phyloP scores from a whole-genome alignment of 2,888 invertebrate genomes.

The Subacronicta megacephala region DNA sequence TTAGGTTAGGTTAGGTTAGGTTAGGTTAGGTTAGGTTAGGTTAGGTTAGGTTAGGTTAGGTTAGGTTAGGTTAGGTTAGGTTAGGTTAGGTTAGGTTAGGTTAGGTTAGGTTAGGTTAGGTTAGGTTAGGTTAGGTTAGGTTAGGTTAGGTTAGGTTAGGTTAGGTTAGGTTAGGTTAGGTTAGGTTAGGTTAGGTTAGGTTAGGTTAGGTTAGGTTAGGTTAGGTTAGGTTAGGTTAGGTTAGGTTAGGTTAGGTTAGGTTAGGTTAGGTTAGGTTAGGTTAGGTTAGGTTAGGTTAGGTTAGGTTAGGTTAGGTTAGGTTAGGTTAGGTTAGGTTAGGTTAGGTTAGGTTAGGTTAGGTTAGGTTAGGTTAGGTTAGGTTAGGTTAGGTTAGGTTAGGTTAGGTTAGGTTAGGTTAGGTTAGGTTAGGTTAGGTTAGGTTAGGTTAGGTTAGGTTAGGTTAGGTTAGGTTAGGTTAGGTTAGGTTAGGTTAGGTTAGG shows the following conservation, averaged over 20 bases:
- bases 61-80: constrained; percentile 1
- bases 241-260: constrained; percentile 1
- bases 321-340: constrained; percentile 1
- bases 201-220: constrained; percentile 1
- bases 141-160: constrained; percentile 1
- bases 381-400: constrained; percentile 1
- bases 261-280: constrained; percentile 7
- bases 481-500: constrained; percentile 1
- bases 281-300: constrained; percentile 1
- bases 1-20: constrained; percentile 1
- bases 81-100: background rate
- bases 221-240: constrained; percentile 1
- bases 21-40: constrained; percentile 1
- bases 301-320: constrained; percentile 1
- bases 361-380: constrained; percentile 1
- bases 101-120: no score
- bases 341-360: constrained; percentile 1
- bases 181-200: constrained; percentile 1
- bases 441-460: constrained; percentile 1
- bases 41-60: constrained; percentile 1
- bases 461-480: constrained; percentile 1
- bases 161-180: constrained; percentile 1
- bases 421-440: constrained; percentile 1
- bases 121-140: constrained; percentile 1
- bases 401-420: constrained; percentile 1